Evolutionary conservation across 2,797 vertebrate genomes (phyloP).

Genomic region (Zalophus californianus): DNA sequence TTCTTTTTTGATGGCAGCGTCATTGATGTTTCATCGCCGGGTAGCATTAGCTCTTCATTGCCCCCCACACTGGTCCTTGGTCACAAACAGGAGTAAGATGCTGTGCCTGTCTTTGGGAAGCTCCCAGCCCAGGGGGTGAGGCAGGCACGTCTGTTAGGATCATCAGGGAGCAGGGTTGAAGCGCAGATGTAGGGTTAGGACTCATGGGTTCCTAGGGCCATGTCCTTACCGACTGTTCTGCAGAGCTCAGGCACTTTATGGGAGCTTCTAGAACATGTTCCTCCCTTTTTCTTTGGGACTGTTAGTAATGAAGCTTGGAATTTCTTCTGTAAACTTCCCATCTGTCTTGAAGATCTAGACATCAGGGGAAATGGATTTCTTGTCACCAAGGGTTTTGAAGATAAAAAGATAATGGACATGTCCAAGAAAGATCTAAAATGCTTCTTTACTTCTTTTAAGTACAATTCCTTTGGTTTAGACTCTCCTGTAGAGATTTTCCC

Average conservation of each 20-base stretch:
- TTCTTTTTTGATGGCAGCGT: neutral
- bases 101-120: neutral
- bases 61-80: neutral
- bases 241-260: neutral
- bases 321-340: slow-evolving; percentile 20
- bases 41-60: neutral
- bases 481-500: neutral
- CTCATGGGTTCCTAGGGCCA: neutral
- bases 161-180: neutral
- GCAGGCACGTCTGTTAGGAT: accelerated
- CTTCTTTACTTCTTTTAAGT: slow-evolving; percentile 22
- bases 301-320: neutral
- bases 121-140: neutral
- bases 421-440: neutral
- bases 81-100: neutral
- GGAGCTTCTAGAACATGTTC: neutral
- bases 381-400: slow-evolving; percentile 36
- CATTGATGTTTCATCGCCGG: neutral
- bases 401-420: neutral
- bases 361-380: neutral
- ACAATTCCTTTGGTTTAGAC: neutral
- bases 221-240: neutral
- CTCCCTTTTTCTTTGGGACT: neutral
- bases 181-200: neutral
- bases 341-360: slow-evolving; percentile 23